Evolutionary conservation across 2,888 invertebrate species (phyloP).

Genomic region (Augiades crinisus): DNA sequence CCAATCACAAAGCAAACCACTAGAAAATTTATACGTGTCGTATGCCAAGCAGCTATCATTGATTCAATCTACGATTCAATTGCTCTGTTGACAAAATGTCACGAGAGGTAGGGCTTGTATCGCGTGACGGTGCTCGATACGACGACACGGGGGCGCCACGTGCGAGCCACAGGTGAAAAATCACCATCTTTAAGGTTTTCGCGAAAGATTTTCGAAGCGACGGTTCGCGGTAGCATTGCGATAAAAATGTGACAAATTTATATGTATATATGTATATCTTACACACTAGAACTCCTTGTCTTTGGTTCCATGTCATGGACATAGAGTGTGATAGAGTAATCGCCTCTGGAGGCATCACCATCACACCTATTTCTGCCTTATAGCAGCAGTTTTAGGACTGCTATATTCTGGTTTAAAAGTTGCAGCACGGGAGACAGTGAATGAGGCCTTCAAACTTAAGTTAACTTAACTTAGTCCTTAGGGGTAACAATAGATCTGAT

Average conservation of each 20-base stretch:
- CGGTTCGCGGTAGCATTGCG: not conserved
- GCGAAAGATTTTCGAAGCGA: not conserved
- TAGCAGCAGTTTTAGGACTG: not conserved
- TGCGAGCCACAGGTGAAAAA: slow-evolving; percentile 31
- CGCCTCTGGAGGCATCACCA: no score
- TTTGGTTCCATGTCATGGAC: no score
- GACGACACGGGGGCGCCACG: slow-evolving; percentile 23
- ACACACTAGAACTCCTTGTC: no score
- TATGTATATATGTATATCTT: no score
- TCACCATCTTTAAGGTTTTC: not conserved
- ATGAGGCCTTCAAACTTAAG: no score
- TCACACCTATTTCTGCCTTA: not conserved
- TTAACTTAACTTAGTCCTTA: no score
- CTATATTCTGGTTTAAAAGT: no score
- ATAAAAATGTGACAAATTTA: no score
- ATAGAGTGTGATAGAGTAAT: no score
- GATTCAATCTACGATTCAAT: slow-evolving; percentile 37
- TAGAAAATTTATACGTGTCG: not conserved
- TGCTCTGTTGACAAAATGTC: slow-evolving; percentile 32
- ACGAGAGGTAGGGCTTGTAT: slow-evolving; percentile 21
- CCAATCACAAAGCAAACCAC: not conserved
- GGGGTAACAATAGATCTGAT: no score
- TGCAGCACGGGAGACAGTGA: no score
- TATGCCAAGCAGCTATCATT: slow-evolving; percentile 27
- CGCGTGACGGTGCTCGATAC: slow-evolving; percentile 32